A percentile compares a stretch with the other conserved stretches of the same genome.
Conservation (phyloP, 1,140 invertebrate genomes). For the Idris sp. region DNA sequence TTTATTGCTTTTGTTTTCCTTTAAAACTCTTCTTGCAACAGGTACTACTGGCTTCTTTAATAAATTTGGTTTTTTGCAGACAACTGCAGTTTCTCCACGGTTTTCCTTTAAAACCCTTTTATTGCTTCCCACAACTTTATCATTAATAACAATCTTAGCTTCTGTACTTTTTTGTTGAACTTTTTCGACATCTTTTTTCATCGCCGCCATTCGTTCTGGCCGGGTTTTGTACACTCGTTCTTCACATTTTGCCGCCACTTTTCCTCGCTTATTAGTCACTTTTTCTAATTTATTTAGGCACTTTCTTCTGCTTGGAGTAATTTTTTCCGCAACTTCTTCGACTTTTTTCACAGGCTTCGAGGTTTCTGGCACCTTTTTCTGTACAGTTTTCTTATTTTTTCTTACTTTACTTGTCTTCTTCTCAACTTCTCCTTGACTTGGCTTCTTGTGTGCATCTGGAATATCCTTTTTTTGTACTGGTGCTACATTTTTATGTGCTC, state of each 20-base stretch:
- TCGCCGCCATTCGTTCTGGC: no score
- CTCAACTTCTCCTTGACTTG: no score
- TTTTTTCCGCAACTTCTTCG: constrained; percentile 39
- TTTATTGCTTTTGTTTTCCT: constrained; percentile 61
- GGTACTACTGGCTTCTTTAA: no score
- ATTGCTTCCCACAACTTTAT: no score
- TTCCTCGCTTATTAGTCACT: no score
- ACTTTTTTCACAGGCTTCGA: constrained; percentile 13
- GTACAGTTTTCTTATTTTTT: constrained; percentile 55
- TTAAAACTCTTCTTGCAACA: no score
- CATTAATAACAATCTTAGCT: no score
- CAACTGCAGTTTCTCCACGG: constrained; percentile 40
- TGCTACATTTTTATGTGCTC: constrained; percentile 12
- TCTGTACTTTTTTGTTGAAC: no score
- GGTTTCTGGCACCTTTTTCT: constrained; percentile 30
- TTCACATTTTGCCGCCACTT: no score
- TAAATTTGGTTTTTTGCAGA: constrained; percentile 50
- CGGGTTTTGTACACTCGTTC: no score
- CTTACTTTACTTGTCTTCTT: constrained; percentile 23
- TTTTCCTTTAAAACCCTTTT: no score
- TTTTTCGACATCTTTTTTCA: no score
- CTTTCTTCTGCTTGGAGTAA: constrained; percentile 56
- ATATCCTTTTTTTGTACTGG: constrained; percentile 71
- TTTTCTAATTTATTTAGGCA: constrained; percentile 58
- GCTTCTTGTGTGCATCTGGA: constrained; percentile 67